Base-by-base conservation (phyloP, 2,888 invertebrate species). In the Liodrosophila aerea region DNA sequence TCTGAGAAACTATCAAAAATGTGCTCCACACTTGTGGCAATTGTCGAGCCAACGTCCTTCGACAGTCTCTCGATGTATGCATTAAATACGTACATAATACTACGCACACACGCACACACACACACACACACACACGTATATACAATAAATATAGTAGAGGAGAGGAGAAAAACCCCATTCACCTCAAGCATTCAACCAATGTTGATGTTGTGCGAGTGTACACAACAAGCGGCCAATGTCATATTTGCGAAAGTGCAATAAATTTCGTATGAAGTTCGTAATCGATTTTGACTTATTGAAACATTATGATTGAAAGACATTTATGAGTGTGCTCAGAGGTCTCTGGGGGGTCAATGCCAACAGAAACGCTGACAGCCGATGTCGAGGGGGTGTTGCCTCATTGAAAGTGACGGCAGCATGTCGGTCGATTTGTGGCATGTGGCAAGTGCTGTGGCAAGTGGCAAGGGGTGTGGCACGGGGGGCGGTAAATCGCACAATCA, bases 231-330 rank as follows among this genome's bases (percentile, higher is more conserved):
- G 53, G 37, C 13, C 66, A 60, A 87, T 87, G 88, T 82, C 87
- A 85, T 86, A 86, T 88, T 87, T 85, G 76, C 77, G 76, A 82
- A 73, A 86, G 82, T 77, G 83, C 85, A 87, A 87, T 88, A 88
- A 87, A 88, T 88, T 86, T 87, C 78, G 81, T 87, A 88, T 87
- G 87, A 88, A 85, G 85, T 85, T 85, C 82, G 76, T 87, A 88
- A 87, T 88, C 87, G 87, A 87, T 87, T 87, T 87, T 86, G 87
- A 87, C 87, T 86, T 86, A 88, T 87, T 87, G 88, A 88, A 87
- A 88, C 85, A 88, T 87, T 87, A 87, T 87, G 87, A 86, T 86
- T 88, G 88, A 87, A 87, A 88, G 88, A 88, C 88, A 86, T 88
- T 87, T 87, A 88, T 85, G 82, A 87, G 84, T 80, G 85, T 69